phyloP scores from a whole-genome alignment of 1,140 invertebrate species.

The Bilobella aurantiaca region DNA sequence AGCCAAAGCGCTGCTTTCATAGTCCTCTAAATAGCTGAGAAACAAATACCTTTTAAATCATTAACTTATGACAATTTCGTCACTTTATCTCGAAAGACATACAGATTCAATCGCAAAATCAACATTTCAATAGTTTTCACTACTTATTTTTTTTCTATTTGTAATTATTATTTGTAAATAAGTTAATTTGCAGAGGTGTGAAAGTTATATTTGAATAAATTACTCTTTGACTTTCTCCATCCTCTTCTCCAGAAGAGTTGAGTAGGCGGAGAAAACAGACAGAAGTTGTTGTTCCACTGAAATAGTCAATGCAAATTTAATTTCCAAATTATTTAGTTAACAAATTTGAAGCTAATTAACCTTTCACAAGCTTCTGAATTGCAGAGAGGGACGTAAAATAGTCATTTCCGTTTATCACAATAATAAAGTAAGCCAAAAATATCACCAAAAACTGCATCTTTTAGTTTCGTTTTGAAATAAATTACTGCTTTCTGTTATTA shows the following conservation, averaged over 20 bases:
- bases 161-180: too few relatives aligned
- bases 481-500: not conserved
- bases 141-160: too few relatives aligned
- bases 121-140: too few relatives aligned
- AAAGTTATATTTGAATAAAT: not conserved
- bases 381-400: constrained; percentile 25
- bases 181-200: too few relatives aligned
- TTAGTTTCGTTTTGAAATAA: too few relatives aligned
- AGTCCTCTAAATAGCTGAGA: constrained; percentile 23
- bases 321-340: not conserved
- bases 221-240: constrained; percentile 29
- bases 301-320: not conserved
- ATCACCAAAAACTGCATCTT: not conserved
- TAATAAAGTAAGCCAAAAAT: too few relatives aligned
- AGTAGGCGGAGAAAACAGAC: constrained; percentile 15
- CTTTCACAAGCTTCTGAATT: constrained; percentile 22
- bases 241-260: constrained; percentile 18
- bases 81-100: not conserved
- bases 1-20: constrained; percentile 20
- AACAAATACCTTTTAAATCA: not conserved
- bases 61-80: not conserved
- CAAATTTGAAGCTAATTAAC: not conserved
- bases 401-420: too few relatives aligned
- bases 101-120: not conserved
- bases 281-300: constrained; percentile 27